These are phyloP conservation scores for Limnephilus marmoratus DNA, from an alignment of 2,888 invertebrate genomes.

Conservation along the genomic window DNA sequence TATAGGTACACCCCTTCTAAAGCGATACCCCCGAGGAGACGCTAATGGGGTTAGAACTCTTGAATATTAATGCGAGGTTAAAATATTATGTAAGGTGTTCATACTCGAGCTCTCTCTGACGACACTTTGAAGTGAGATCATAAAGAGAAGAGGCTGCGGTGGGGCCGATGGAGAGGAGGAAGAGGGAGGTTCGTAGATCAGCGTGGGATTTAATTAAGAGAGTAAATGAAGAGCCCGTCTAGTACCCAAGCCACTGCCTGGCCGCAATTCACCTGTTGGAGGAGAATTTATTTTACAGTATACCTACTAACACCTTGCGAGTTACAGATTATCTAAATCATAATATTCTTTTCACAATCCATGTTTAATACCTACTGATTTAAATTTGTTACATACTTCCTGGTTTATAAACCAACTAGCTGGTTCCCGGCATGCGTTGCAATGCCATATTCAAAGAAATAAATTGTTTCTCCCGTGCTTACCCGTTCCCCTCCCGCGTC, in stretches of 20 bases:
- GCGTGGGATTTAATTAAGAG: slow-evolving; percentile 63
- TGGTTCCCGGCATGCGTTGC: no score
- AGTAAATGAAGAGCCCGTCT: slow-evolving; percentile 59
- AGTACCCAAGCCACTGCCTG: slow-evolving; percentile 33
- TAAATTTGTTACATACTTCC: neutral
- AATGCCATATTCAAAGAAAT: no score
- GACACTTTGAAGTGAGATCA: slow-evolving; percentile 60
- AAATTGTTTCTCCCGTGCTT: no score
- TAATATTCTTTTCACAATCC: neutral
- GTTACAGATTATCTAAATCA: neutral
- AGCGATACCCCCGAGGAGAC: slow-evolving; percentile 49
- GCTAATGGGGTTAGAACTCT: slow-evolving; percentile 65
- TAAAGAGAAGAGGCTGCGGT: slow-evolving; percentile 56
- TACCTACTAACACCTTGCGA: neutral
- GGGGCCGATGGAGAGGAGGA: slow-evolving; percentile 34
- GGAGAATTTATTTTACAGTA: slow-evolving; percentile 37
- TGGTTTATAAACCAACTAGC: no score
- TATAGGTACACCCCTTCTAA: slow-evolving; percentile 20
- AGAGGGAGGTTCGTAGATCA: slow-evolving; percentile 53
- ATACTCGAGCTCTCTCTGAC: slow-evolving; percentile 56
- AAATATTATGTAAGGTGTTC: slow-evolving; percentile 65
- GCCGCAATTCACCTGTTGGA: slow-evolving; percentile 59
- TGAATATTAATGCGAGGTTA: slow-evolving; percentile 66
- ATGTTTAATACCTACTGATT: neutral
- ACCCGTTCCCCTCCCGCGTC: no score